phyloP scores from a whole-genome alignment of 2,888 invertebrate species.

The Zonitis immaculata region DNA sequence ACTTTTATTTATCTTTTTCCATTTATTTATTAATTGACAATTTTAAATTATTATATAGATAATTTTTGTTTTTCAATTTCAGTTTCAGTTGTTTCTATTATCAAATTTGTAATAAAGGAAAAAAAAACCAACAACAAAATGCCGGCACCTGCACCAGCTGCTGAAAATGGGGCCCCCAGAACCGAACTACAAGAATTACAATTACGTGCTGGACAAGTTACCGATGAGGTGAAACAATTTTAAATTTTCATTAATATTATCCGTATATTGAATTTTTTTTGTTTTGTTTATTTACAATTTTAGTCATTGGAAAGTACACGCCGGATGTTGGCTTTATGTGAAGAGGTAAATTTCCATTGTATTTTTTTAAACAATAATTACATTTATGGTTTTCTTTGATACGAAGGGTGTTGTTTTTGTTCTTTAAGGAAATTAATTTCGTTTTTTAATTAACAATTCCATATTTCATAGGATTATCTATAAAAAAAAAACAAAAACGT shows the following conservation, averaged over 20 bases:
- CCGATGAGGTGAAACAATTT: conserved; percentile 71
- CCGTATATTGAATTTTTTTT: conserved; percentile 3
- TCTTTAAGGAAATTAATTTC: no score
- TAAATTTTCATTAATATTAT: conserved; percentile 1
- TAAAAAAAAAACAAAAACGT: no score
- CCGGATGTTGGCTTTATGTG: conserved; percentile 88
- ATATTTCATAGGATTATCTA: no score
- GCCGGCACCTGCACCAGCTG: conserved; percentile 61
- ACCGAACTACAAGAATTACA: conserved; percentile 89
- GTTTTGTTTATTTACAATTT: conserved; percentile 51
- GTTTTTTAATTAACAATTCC: no score
- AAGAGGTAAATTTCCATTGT: conserved; percentile 68
- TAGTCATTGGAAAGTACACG: conserved; percentile 89
- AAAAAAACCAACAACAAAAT: conserved; percentile 48
- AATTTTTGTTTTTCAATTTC: neutral
- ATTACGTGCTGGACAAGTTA: conserved; percentile 75
- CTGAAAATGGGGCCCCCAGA: conserved; percentile 66
- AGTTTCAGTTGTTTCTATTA: neutral
- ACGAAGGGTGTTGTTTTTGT: no score
- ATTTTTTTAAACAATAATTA: neutral
- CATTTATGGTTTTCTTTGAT: no score
- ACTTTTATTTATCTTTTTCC: no score
- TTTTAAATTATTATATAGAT: no score
- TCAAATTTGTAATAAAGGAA: no score
- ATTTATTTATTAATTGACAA: no score